Evolutionary conservation across 2,888 invertebrate genomes (phyloP), one percentile per base, ranked within the genome.

Genomic region (Nemotelus pantherinus): DNA sequence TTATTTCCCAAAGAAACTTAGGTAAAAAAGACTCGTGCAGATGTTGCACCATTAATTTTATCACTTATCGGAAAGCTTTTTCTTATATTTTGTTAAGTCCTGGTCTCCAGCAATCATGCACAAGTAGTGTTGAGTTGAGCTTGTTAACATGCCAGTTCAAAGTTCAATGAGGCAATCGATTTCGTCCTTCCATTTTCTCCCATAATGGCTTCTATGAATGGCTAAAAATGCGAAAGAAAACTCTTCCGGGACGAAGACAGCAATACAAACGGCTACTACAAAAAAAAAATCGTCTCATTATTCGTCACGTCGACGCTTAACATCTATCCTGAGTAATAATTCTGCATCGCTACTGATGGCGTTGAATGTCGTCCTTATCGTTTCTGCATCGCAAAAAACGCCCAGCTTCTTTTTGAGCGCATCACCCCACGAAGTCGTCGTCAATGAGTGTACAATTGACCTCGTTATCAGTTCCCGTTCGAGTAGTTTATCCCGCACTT

Each of bases 391-490:
- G 75, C 77, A 80, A 77, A 76, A 77, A 50, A 80, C 67, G 10
- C 80, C 80, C 45, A 78, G 65, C 50, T 63, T 74, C 58, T 67
- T 77, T 9, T 79, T 58, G 67, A 77, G 77, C 45, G 60, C 77
- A 60, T 79, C 79, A 76, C 80, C 80, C 82, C 81, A 82, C 60
- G 82, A 80, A 77, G 79, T 81, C 77, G 78, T 81, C 79, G 79
- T 80, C 82, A 82, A 81, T 70, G 82, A 82, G 79, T 81, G 80
- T 79, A 82, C 82, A 81, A 83, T 82, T 82, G 82, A 83, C 83
- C 82, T 82, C 81, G 80, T 82, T 82, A 81, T 80, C 80, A 81
- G 80, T 77, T 81, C 79, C 55, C 80, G 79, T 72, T 82, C 80
- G 76, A 80, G 80, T 72, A 81, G 78, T 64, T 80, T 80, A 80